Evolutionary conservation across 2,797 vertebrate species (phyloP).

Genomic region (Pseudochirops corinnae): DNA sequence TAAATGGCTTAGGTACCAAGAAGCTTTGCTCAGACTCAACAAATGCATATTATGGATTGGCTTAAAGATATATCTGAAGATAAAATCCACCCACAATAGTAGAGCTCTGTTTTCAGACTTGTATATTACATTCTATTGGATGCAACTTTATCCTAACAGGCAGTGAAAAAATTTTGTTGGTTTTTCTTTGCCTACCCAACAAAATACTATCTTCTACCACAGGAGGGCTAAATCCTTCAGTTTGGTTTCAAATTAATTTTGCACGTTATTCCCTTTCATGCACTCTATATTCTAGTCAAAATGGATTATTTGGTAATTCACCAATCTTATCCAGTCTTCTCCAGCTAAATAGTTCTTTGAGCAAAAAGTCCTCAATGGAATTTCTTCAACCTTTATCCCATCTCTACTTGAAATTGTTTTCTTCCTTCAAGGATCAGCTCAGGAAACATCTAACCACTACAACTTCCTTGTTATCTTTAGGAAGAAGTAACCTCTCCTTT

Average conservation of each 20-base stretch:
- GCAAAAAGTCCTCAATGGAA: neutral
- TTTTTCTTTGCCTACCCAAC: neutral
- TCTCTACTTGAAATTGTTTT: neutral
- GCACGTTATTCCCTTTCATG: neutral
- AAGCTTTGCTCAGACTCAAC: slow-evolving; percentile 49
- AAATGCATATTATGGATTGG: neutral
- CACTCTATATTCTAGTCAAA: neutral
- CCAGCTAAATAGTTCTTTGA: neutral
- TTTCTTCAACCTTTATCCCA: neutral
- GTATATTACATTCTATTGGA: too few relatives aligned
- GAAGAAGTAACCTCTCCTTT: neutral
- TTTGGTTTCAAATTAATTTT: neutral
- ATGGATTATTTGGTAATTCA: neutral
- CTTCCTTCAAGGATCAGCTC: neutral
- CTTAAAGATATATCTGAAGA: slow-evolving; percentile 45
- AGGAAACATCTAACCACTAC: neutral
- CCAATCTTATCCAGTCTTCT: neutral
- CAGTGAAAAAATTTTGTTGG: too few relatives aligned
- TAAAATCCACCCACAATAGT: slow-evolving; percentile 14
- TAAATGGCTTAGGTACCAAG: slow-evolving; percentile 57
- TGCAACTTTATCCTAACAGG: too few relatives aligned
- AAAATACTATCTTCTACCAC: neutral
- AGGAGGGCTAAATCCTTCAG: neutral
- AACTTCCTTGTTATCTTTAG: neutral
- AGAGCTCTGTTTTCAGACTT: slow-evolving; percentile 14